Conservation (phyloP, 2,888 invertebrate species). For the Sympetrum striolatum region DNA sequence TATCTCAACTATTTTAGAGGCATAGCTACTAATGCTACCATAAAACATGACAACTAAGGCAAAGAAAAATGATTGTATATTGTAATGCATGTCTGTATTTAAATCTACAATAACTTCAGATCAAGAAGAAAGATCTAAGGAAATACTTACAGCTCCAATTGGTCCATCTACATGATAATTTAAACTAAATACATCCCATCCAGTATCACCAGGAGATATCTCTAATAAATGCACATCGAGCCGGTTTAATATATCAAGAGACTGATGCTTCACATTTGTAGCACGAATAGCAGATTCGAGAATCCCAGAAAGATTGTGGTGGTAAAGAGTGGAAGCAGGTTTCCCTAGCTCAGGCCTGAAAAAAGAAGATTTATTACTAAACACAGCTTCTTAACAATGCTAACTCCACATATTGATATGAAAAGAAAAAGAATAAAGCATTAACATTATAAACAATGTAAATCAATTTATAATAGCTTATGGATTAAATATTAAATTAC, state of each 20-base stretch:
- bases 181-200: constrained; percentile 90
- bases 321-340: constrained; percentile 83
- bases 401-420: neutral
- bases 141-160: constrained; percentile 74
- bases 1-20: no score
- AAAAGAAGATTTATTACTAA: constrained; percentile 48
- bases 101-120: neutral
- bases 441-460: no score
- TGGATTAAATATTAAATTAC: no score
- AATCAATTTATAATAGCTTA: no score
- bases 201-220: constrained; percentile 74
- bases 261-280: constrained; percentile 94
- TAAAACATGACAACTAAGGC: no score
- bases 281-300: constrained; percentile 86
- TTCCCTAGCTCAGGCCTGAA: constrained; percentile 85
- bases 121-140: neutral
- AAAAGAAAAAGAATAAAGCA: neutral
- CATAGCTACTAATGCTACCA: no score
- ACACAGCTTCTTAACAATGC: neutral
- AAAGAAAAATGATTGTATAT: no score
- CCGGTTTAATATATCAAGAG: constrained; percentile 85
- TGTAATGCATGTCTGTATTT: no score
- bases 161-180: constrained; percentile 90
- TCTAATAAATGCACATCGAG: constrained; percentile 81
- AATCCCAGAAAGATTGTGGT: constrained; percentile 86